These are phyloP conservation scores for Syrmaticus mikado DNA, from an alignment of 2,113 vertebrate species.

Conservation along the genomic window DNA sequence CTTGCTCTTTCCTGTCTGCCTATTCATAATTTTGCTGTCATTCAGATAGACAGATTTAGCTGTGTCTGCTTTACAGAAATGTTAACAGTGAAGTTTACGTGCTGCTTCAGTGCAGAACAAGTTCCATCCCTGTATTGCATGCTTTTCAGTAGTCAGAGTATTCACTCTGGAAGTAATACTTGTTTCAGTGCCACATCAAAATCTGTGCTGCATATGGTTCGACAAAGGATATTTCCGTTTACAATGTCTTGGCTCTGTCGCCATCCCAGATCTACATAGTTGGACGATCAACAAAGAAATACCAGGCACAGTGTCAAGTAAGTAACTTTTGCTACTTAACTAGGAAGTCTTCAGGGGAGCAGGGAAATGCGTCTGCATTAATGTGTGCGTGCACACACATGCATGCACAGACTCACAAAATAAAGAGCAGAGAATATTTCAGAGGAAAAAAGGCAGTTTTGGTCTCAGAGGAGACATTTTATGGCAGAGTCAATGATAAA, in stretches of 20 bases:
- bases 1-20: neutral
- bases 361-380: neutral
- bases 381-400: neutral
- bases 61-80: neutral
- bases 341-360: neutral
- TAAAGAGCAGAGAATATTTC: neutral
- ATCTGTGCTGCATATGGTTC: slow-evolving; percentile 96
- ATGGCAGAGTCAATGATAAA: neutral
- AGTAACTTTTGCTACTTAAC: neutral
- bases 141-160: neutral
- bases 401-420: neutral
- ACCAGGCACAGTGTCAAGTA: slow-evolving; percentile 97
- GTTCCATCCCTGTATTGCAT: neutral
- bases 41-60: neutral
- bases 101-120: neutral
- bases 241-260: slow-evolving; percentile 91
- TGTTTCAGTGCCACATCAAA: slow-evolving; percentile 94
- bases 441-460: neutral
- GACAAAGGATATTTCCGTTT: slow-evolving; percentile 98
- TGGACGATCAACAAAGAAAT: slow-evolving; percentile 95
- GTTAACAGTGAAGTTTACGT: neutral
- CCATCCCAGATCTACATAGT: slow-evolving; percentile 97
- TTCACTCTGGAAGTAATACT: slow-evolving; percentile 49
- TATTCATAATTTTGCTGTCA: neutral
- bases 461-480: neutral